These are phyloP conservation scores for Pachydiplax longipennis DNA, from an alignment of 2,888 invertebrate genomes.

Conservation along the genomic window DNA sequence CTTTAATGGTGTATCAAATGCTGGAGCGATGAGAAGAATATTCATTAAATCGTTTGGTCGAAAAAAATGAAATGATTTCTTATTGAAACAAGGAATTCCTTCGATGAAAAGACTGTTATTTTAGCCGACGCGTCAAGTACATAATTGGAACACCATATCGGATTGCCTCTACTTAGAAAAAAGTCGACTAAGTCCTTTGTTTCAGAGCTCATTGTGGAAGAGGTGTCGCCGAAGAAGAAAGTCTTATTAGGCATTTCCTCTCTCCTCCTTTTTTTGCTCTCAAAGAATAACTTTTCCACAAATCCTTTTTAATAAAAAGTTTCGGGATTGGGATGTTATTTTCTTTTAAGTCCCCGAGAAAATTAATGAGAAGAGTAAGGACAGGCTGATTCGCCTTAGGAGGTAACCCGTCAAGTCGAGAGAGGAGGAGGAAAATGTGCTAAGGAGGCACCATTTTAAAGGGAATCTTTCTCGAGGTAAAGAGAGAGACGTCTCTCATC, in stretches of 20 bases:
- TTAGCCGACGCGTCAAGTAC: too few relatives aligned
- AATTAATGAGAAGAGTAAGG: constrained; percentile 22
- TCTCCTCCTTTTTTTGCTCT: not conserved
- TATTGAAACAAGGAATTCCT: too few relatives aligned
- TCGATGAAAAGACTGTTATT: too few relatives aligned
- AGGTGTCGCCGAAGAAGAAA: not conserved
- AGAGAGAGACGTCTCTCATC: not conserved
- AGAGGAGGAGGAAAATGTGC: not conserved
- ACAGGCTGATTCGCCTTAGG: not conserved
- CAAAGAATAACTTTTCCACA: not conserved
- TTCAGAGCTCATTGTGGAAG: not conserved
- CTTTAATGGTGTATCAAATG: too few relatives aligned
- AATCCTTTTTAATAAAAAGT: not conserved
- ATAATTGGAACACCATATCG: too few relatives aligned
- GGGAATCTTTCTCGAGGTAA: not conserved
- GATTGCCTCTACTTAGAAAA: not conserved
- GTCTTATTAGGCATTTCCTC: not conserved
- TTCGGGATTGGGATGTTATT: not conserved
- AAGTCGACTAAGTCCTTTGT: not conserved
- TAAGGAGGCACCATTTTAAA: constrained; percentile 12
- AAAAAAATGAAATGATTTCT: too few relatives aligned
- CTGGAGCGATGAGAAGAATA: too few relatives aligned
- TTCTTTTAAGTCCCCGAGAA: not conserved
- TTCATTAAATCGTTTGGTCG: too few relatives aligned
- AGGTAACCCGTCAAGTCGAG: not conserved